Conservation (phyloP, 2,113 vertebrate genomes). For the Recurvirostra avosetta region DNA sequence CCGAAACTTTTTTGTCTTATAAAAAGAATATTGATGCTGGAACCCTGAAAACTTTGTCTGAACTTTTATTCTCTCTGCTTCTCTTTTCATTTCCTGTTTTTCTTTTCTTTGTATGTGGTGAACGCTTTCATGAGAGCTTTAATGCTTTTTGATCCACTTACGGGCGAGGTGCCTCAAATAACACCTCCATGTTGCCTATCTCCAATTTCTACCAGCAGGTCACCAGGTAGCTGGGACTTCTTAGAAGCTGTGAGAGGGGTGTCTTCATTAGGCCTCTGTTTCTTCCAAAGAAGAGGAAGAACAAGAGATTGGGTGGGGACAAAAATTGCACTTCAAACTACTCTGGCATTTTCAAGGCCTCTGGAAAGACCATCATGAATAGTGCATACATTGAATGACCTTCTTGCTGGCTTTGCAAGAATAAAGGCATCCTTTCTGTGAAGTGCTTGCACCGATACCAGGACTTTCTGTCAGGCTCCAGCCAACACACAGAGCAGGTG, state of each 20-base stretch:
- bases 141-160: slow-evolving; percentile 38
- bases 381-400: background rate
- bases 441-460: accelerated
- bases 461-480: background rate
- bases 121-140: slow-evolving; percentile 13
- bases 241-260: background rate
- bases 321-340: background rate
- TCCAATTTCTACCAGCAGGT: background rate
- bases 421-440: background rate
- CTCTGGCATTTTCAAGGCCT: background rate
- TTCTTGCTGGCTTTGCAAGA: background rate
- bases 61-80: slow-evolving; percentile 61
- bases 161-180: background rate
- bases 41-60: slow-evolving; percentile 63
- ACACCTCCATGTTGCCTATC: background rate
- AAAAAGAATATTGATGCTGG: slow-evolving; percentile 69
- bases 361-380: background rate
- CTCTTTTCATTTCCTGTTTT: slow-evolving; percentile 63
- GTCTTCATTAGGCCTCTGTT: background rate
- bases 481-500: background rate
- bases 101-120: background rate
- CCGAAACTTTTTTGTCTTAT: slow-evolving; percentile 21
- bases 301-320: background rate
- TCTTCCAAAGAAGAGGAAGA: background rate
- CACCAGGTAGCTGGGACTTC: background rate